phyloP scores from a whole-genome alignment of 2,113 vertebrate genomes.

The Percopsis transmontana region DNA sequence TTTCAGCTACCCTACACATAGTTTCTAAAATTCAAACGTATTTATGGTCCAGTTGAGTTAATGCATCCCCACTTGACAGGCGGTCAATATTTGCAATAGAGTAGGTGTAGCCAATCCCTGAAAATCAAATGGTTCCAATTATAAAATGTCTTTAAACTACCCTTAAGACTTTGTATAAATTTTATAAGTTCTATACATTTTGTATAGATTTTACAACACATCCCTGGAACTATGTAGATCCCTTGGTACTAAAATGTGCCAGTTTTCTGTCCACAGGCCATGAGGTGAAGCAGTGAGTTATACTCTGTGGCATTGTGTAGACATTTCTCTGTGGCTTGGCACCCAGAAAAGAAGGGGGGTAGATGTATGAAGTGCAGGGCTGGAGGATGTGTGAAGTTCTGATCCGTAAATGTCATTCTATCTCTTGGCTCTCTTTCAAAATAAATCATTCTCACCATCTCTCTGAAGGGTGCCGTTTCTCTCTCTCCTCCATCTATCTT shows the following conservation, averaged over 20 bases:
- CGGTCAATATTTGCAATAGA: no score
- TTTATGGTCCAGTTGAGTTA: no score
- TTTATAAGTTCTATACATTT: no score
- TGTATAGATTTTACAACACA: background rate
- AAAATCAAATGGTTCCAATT: no score
- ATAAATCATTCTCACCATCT: conserved; percentile 39
- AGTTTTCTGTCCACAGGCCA: background rate
- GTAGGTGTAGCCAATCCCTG: no score
- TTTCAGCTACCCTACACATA: no score
- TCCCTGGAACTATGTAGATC: conserved; percentile 3
- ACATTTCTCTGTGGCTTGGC: conserved; percentile 16
- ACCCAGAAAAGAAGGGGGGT: conserved; percentile 46
- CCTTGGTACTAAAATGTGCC: background rate
- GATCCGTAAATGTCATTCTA: conserved; percentile 72
- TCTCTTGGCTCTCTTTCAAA: conserved; percentile 62
- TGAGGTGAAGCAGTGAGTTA: background rate
- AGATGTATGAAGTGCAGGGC: conserved; percentile 50
- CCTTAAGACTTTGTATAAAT: no score
- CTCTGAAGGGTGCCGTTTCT: conserved; percentile 43
- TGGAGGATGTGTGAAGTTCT: conserved; percentile 56
- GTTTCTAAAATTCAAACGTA: no score
- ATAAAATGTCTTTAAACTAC: no score
- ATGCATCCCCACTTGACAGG: no score
- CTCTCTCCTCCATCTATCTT: background rate
- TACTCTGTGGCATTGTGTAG: background rate